Percentiles rank a stretch among this genome's conserved stretches.
These are phyloP conservation scores for Lasius fuliginosus DNA, from an alignment of 2,888 invertebrate species.

Conservation along the genomic window DNA sequence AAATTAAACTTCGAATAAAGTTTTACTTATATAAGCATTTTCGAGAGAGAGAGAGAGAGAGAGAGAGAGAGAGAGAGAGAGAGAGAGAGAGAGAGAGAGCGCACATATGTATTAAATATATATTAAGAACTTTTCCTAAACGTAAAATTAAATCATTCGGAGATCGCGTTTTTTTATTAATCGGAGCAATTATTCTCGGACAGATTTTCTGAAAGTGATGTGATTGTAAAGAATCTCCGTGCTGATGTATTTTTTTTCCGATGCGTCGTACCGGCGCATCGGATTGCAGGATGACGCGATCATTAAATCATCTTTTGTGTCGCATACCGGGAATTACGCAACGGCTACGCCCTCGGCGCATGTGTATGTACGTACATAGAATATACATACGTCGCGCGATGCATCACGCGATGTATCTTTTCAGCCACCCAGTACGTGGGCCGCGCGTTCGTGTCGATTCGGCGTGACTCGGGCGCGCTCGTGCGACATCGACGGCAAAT, in stretches of 20 bases:
- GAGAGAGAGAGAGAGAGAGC: too few species aligned
- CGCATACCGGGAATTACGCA: conserved; percentile 60
- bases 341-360: conserved; percentile 50
- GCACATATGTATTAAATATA: neutral
- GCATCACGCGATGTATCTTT: conserved; percentile 51
- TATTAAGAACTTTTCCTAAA: neutral
- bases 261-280: conserved; percentile 19
- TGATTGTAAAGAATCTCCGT: neutral
- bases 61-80: too few species aligned
- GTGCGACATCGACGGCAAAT: conserved; percentile 59
- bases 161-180: neutral
- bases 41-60: too few species aligned
- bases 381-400: neutral
- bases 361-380: neutral
- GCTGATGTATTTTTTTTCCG: conserved; percentile 1
- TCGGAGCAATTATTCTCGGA: neutral
- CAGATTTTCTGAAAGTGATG: neutral
- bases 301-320: conserved; percentile 42
- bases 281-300: conserved; percentile 55
- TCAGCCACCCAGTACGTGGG: conserved; percentile 45
- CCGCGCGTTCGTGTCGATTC: conserved; percentile 55
- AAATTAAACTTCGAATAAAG: neutral
- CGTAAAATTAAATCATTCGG: neutral
- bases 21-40: too few species aligned
- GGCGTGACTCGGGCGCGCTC: conserved; percentile 55